Base-by-base conservation (phyloP, 2,888 invertebrate genomes). In the Drosophila subquinaria region DNA sequence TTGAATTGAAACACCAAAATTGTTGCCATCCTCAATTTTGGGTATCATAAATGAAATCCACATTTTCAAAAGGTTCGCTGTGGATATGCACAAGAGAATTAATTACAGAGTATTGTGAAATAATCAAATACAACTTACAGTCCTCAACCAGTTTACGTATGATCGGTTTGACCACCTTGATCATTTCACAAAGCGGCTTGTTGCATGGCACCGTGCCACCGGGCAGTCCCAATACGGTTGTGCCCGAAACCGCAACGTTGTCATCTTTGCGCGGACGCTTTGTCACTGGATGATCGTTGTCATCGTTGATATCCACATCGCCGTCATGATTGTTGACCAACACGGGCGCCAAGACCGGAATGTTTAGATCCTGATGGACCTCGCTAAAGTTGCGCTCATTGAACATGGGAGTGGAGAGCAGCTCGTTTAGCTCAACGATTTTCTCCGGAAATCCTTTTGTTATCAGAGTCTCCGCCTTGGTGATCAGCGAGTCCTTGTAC, bases 31-130 rank as follows among this genome's bases (percentile, higher is more conserved):
- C 94, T 99, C 99, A 89, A 99, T 99, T 94, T 98, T 98, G 3
- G 99, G 99, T 93, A 99, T 99, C 95, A 99, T 96, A 92, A 98
- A 98, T 9, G 98, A 98, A 88, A 99, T 97, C 99, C 99, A 99
- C 98, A 99, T 98, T 94, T 98, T 98, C 81, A 98, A 94, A 95
- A 98, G 93, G 52, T 93, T 93, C 30, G 93, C 92, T 92, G 11
- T 1, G 10, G 8, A 3, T 0, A 2, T 1, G 17, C 17, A 17
- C 2, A 42, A 2, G 20, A 10, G n/a, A 23, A 11, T 15, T 2
- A 33, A 43, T 43, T 45, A 1, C 9, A 20, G 8, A 5, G 9
- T 3, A 17, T 45, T 6, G 15, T 52, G 33, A 61, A 53, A 53
- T 43, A 27, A 4, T 20, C 5, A 6, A 13, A 6, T 23, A 0